These are phyloP conservation scores for Conomelus anceps DNA, from an alignment of 2,888 invertebrate genomes.

Conservation along the genomic window DNA sequence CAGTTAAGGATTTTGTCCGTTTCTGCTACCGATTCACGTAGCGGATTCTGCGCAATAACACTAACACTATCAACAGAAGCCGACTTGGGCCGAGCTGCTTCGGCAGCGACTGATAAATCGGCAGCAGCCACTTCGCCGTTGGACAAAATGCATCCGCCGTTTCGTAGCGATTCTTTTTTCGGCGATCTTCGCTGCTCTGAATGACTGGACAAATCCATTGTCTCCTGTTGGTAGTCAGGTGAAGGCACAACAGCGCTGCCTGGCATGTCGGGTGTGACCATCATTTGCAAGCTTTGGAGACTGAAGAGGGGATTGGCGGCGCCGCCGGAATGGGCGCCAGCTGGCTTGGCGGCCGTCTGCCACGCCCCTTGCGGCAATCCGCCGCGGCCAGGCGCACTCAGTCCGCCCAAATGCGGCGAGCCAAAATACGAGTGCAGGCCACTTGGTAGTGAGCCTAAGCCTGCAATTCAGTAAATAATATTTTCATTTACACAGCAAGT, in stretches of 20 bases:
- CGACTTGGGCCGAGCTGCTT: too few species aligned
- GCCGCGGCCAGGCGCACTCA: constrained; percentile 11
- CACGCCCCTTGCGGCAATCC: not conserved
- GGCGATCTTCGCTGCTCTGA: constrained; percentile 22
- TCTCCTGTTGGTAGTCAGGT: constrained; percentile 20
- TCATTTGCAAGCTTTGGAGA: constrained; percentile 43
- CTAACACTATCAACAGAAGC: constrained; percentile 26
- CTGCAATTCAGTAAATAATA: not conserved
- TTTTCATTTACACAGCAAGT: too few species aligned
- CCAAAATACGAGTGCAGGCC: constrained; percentile 6
- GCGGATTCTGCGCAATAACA: constrained; percentile 35
- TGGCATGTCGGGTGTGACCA: constrained; percentile 40
- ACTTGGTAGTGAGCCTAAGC: not conserved
- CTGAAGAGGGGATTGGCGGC: constrained; percentile 41
- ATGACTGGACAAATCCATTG: constrained; percentile 29
- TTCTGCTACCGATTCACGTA: constrained; percentile 15
- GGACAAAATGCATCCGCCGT: constrained; percentile 20
- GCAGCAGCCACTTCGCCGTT: constrained; percentile 24
- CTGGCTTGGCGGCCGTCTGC: constrained; percentile 21
- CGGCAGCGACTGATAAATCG: not conserved
- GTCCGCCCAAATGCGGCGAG: constrained; percentile 14
- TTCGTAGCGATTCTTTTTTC: constrained; percentile 18
- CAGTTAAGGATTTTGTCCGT: constrained; percentile 14
- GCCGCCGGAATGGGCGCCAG: constrained; percentile 34
- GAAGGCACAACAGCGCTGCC: not conserved